Base-by-base conservation (phyloP, 2,113 vertebrate genomes). In the Suricata suricatta region DNA sequence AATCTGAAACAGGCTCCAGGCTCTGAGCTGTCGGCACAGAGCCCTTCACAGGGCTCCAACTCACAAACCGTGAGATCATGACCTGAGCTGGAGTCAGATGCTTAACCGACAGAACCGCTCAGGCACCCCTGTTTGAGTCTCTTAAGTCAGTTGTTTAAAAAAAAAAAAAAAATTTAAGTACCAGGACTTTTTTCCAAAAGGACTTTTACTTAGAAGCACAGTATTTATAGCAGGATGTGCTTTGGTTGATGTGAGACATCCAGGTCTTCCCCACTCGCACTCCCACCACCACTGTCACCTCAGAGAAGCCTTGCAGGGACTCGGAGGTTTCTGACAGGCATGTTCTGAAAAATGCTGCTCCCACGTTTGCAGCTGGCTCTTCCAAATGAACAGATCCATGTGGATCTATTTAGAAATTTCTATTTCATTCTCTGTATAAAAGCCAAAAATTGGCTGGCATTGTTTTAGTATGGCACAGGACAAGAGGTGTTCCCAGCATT, bases 401-500 rank as follows among this genome's bases (percentile, higher is more conserved):
- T 63, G 84, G 57, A 57, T 93, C 54, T 93, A 16, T 35, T 85
- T 69, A 87, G 47, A 66, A 92, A 79, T 82, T 64, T 86, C 19
- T 47, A 3, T 86, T 92, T 81, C 8, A 31, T 94, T 83, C 11
- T 94, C n/a, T 95, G 5, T 60, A 23, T 86, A 72, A 77, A 97
- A 74, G 8, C 47, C 69, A 90, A 63, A 33, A 77, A 47, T 63
- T 35, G 7, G 23, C 74, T 60, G 29, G 1, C 0, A 11, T 50
- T 90, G 44, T 97, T 90, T 89, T 68, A 47, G 5, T 35, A 21
- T 86, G 29, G 19, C 66, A 72, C 85, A 90, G 66, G n/a, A 44
- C 64, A 60, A 86, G 27, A 52, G 19, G 6, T 31, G 33, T 47
- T 90, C 88, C 41, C 77, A 80, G n/a, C 29, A 13, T 41, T 71